Conservation (phyloP, 2,797 vertebrate species). For the Ceryle rudis region DNA sequence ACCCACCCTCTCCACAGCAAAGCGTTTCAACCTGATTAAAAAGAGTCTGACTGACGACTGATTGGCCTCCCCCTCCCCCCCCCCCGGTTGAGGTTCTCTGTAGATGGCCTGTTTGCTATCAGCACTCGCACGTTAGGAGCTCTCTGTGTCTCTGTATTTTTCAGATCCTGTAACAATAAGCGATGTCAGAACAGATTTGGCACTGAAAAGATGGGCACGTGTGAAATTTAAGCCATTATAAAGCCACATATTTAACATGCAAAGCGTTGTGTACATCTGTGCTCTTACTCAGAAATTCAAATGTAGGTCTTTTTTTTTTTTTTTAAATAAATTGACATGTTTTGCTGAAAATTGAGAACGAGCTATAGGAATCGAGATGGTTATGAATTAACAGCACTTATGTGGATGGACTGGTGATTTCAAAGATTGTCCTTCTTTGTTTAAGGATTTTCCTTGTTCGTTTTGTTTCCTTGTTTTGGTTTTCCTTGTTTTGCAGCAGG, state of each 20-base stretch:
- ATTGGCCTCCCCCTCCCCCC: background rate
- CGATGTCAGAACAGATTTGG: constrained; percentile 20
- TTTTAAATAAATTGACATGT: background rate
- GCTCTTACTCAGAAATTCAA: background rate
- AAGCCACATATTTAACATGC: background rate
- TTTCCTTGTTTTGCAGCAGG: background rate
- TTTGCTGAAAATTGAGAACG: background rate
- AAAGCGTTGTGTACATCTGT: background rate
- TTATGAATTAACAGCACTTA: background rate
- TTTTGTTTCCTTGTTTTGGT: background rate
- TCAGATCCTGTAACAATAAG: constrained; percentile 6
- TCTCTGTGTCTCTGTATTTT: background rate
- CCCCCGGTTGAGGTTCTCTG: background rate
- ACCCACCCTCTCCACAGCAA: background rate
- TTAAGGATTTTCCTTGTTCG: background rate
- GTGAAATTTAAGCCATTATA: background rate
- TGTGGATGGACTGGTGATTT: background rate
- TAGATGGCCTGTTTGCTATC: background rate
- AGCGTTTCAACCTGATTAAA: constrained; percentile 53
- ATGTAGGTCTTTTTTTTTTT: background rate
- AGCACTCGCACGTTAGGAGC: background rate
- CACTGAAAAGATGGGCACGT: background rate
- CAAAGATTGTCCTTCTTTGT: background rate
- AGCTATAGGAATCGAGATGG: background rate
- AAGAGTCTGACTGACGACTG: background rate